Percentiles rank a stretch among this genome's conserved stretches.
phyloP scores from a whole-genome alignment of 2,797 vertebrate genomes.

The Lutjanus argentimaculatus region DNA sequence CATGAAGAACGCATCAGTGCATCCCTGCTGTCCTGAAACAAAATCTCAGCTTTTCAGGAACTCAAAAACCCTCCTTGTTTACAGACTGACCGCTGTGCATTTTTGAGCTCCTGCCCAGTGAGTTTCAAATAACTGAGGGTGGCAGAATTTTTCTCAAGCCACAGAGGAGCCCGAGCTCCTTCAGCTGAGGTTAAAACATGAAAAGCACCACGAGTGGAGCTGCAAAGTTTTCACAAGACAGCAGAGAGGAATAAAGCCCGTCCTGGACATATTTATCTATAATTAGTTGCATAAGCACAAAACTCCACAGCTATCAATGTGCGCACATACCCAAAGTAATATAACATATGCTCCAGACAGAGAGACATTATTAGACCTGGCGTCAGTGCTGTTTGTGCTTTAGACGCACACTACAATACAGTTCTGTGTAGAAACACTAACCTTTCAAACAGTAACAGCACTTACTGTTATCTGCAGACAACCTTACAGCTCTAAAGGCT shows the following conservation, averaged over 20 bases:
- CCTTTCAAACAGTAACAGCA: conserved; percentile 43
- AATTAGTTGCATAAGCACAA: conserved; percentile 53
- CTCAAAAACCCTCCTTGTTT: conserved; percentile 33
- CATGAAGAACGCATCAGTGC: background rate
- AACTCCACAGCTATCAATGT: conserved; percentile 14
- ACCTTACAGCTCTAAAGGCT: conserved; percentile 16
- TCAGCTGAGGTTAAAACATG: conserved; percentile 33
- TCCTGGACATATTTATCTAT: conserved; percentile 28
- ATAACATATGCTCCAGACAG: conserved; percentile 34
- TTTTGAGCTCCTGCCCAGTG: conserved; percentile 16
- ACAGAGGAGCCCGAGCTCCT: conserved; percentile 22
- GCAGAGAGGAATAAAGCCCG: conserved; percentile 44
- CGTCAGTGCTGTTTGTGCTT: conserved; percentile 45
- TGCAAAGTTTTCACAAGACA: conserved; percentile 50
- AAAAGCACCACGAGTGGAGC: conserved; percentile 32
- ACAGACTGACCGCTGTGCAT: conserved; percentile 42
- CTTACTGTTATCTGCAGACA: conserved; percentile 50
- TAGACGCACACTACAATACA: conserved; percentile 21
- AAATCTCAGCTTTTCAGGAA: conserved; percentile 49
- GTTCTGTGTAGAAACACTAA: conserved; percentile 48
- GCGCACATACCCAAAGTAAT: conserved; percentile 21
- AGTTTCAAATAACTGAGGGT: conserved; percentile 52
- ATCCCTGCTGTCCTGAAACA: background rate
- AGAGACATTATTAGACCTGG: conserved; percentile 36
- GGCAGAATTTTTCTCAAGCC: conserved; percentile 26